These are phyloP conservation scores for Agrilus biguttatus DNA, from an alignment of 2,888 invertebrate genomes.

Conservation along the genomic window DNA sequence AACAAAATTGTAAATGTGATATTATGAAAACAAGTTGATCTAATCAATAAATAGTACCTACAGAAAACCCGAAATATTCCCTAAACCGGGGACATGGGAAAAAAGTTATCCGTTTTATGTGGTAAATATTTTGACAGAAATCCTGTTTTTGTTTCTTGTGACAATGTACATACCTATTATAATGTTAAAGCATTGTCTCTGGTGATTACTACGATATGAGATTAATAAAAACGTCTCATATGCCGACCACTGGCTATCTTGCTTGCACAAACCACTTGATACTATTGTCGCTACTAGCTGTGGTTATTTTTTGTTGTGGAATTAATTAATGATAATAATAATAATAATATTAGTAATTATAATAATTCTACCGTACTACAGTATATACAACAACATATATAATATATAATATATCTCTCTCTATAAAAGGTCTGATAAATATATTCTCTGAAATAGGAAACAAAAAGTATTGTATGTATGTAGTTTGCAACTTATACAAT, in stretches of 20 bases:
- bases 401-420: conserved; percentile 36
- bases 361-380: conserved; percentile 18
- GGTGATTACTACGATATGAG: no score
- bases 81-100: no score
- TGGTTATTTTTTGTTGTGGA: background rate
- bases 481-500: conserved; percentile 8
- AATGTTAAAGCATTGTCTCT: no score
- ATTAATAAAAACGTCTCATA: background rate
- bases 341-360: conserved; percentile 4
- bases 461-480: conserved; percentile 45
- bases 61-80: no score
- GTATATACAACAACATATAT: conserved; percentile 26
- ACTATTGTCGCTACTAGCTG: conserved; percentile 3
- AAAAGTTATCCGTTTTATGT: no score
- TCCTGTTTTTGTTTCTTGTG: no score
- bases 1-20: no score
- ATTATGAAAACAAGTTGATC: no score
- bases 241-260: conserved; percentile 14
- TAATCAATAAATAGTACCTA: no score
- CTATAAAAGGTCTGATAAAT: conserved; percentile 41
- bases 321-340: no score
- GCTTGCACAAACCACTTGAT: conserved; percentile 9
- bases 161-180: no score
- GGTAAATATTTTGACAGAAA: no score
- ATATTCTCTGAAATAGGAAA: conserved; percentile 46